These are phyloP conservation scores for Globicephala melas DNA, from an alignment of 2,113 vertebrate genomes.

Conservation along the genomic window DNA sequence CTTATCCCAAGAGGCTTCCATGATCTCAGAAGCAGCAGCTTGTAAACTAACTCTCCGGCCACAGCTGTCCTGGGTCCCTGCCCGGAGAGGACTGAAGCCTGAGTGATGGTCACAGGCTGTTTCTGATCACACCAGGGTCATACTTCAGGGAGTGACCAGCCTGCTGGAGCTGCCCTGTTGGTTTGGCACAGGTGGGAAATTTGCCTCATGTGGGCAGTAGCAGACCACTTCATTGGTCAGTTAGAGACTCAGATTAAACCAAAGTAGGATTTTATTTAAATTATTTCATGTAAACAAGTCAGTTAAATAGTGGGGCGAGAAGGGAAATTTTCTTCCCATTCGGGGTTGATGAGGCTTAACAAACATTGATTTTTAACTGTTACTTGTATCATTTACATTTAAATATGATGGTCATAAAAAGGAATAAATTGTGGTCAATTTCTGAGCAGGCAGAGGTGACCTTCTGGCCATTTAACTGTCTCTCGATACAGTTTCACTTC, in stretches of 20 bases:
- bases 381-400: neutral
- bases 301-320: neutral
- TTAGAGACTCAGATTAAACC: neutral
- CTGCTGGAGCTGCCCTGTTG: conserved; percentile 36
- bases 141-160: conserved; percentile 67
- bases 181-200: conserved; percentile 74
- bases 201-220: conserved; percentile 68
- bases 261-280: neutral
- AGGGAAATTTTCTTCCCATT: neutral
- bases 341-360: neutral
- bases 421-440: neutral
- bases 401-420: neutral
- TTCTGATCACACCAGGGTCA: conserved; percentile 77
- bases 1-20: conserved; percentile 69
- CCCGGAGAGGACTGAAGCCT: conserved; percentile 74
- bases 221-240: conserved; percentile 46
- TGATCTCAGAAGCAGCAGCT: conserved; percentile 73
- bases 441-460: conserved; percentile 2
- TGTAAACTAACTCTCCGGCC: conserved; percentile 76
- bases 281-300: neutral
- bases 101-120: conserved; percentile 78
- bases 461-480: neutral
- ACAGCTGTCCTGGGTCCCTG: conserved; percentile 79
- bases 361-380: conserved; percentile 15
- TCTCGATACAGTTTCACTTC: neutral